Evolutionary conservation across 2,113 vertebrate species (phyloP).

Genomic region (Arenaria interpres): DNA sequence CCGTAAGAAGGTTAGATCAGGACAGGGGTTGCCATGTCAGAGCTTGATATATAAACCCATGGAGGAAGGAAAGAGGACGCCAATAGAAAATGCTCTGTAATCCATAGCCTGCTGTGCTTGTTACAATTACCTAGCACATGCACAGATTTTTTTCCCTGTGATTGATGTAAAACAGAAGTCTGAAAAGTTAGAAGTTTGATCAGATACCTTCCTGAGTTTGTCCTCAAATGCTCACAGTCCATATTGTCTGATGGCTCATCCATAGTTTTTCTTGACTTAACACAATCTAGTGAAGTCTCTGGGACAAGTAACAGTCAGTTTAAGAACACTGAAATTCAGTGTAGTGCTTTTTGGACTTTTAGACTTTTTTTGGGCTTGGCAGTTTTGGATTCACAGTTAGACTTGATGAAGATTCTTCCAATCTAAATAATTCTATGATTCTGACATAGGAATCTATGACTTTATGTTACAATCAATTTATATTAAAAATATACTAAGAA

Average conservation of each 20-base stretch:
- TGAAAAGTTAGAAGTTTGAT: neutral
- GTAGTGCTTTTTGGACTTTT: neutral
- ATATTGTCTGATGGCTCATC: neutral
- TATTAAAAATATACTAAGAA: neutral
- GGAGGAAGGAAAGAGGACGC: neutral
- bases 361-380: neutral
- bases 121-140: neutral
- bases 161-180: neutral
- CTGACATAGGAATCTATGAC: neutral
- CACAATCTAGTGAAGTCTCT: neutral
- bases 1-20: neutral
- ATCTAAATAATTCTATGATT: neutral
- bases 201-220: neutral
- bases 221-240: neutral
- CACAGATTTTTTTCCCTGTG: neutral
- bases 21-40: neutral
- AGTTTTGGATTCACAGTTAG: neutral
- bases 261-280: neutral
- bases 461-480: neutral
- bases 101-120: neutral
- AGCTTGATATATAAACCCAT: neutral
- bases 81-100: neutral
- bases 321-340: neutral
- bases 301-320: neutral
- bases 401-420: neutral